These are phyloP conservation scores for Ianthella basta DNA, from an alignment of 37 sponge, comb jelly and placozoan genomes.

Conservation along the genomic window DNA sequence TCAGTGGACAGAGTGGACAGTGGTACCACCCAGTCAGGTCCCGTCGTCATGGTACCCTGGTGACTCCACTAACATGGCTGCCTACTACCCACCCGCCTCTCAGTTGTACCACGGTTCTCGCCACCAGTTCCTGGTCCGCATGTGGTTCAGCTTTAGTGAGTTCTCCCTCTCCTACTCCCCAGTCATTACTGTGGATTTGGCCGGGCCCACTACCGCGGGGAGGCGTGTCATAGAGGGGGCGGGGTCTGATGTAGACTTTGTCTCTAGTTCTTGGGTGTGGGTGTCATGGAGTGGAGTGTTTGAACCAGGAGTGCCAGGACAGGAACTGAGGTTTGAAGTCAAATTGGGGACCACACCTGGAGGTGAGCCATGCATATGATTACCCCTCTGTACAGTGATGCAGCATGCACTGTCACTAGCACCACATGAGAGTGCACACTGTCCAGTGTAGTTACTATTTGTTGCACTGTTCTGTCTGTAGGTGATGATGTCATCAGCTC, in stretches of 20 bases:
- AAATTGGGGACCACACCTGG: constrained; percentile 59
- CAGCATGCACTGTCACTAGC: not conserved
- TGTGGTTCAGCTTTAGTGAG: constrained; percentile 60
- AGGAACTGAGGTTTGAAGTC: constrained; percentile 37
- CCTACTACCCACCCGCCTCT: constrained; percentile 1
- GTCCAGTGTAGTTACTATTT: too few species aligned
- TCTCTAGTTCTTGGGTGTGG: not conserved
- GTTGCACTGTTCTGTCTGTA: not conserved
- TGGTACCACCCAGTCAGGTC: not conserved
- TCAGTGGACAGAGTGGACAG: not conserved
- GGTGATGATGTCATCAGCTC: constrained; percentile 40
- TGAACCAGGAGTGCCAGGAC: not conserved
- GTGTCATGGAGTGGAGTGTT: constrained; percentile 75
- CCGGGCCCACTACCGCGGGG: constrained; percentile 35
- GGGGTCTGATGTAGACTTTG: constrained; percentile 49
- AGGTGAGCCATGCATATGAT: constrained; percentile 15
- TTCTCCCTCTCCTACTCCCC: constrained; percentile 58
- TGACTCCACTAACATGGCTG: not conserved
- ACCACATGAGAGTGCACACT: too few species aligned
- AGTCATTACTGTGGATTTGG: constrained; percentile 63
- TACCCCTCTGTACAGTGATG: too few species aligned
- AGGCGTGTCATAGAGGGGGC: constrained; percentile 42
- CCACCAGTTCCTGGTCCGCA: constrained; percentile 70
- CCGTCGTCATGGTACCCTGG: constrained; percentile 1
- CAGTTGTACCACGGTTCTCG: constrained; percentile 54